phyloP scores from a whole-genome alignment of 2,797 vertebrate species.

The Iguana delicatissima region DNA sequence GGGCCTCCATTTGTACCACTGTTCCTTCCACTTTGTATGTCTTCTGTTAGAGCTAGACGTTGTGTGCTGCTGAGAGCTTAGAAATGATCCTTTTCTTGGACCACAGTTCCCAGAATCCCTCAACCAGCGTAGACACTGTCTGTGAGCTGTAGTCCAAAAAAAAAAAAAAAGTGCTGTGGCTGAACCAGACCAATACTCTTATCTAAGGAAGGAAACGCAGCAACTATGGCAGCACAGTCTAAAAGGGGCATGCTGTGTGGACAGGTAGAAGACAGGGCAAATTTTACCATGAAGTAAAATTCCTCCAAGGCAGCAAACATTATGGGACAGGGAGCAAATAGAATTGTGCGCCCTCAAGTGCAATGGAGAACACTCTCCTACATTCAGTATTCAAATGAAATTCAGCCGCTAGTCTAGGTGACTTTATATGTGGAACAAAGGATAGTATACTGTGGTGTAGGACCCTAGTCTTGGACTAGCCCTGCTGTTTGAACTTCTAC shows the following conservation, averaged over 20 bases:
- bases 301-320: neutral
- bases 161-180: too few relatives aligned
- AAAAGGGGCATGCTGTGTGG: neutral
- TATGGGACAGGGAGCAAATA: neutral
- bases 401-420: neutral
- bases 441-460: too few relatives aligned
- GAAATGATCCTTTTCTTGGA: neutral
- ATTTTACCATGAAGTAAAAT: too few relatives aligned
- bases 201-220: neutral
- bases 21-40: neutral
- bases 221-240: neutral
- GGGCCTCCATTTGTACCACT: neutral
- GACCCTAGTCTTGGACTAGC: neutral
- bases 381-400: neutral
- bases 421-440: too few relatives aligned
- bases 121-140: too few relatives aligned
- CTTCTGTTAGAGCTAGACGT: neutral
- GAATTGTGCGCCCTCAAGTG: neutral
- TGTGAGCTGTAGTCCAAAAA: too few relatives aligned
- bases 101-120: too few relatives aligned
- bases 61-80: neutral
- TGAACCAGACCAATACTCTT: neutral
- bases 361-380: neutral
- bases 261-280: too few relatives aligned
- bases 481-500: neutral